Base-by-base conservation (phyloP, 1,140 invertebrate species). In the Cardiocondyla obscurior region DNA sequence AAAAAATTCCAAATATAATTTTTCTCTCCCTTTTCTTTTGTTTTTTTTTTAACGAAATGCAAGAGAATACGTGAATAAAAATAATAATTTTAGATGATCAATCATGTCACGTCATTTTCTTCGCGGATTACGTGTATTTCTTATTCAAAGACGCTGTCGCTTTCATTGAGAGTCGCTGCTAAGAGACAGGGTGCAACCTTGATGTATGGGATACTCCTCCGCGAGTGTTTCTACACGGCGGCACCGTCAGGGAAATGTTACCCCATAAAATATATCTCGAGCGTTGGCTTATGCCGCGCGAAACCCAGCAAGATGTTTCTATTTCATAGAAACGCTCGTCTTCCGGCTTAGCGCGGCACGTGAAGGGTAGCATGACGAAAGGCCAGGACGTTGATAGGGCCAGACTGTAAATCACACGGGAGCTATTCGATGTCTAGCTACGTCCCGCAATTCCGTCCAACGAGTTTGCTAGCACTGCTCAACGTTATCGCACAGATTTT, bases 181-280 rank as follows among this genome's bases (percentile, higher is more conserved):
- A 81, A 72, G 84, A 77, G 60, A 86, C 60, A 83, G 73, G 82
- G 81, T 67, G 83, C 72, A 49, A 42, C 36, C 64, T 85, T 91
- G 90, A 92, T 90, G 87, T 90, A 91, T 88, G 88, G 87, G 85
- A 83, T 84, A 87, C 82, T 84, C 83, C 84, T 86, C 67, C 77
- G 46, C 30, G 89, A 86, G 84, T 89, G 88, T 85, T 90, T 90
- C 90, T 87, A 86, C 77, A 83, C 53, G 83, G 74, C 74, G 74
- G 81, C 83, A 88, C 85, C 86, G 90, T 92, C 91, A 90, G 85
- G 90, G 89, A 93, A 92, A 93, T 89, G 92, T 90, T 90, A 85
- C 83, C 85, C 85, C 91, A 92, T 94, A 93, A 93, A 93, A 92
- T 92, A 93, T 93, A 93, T 92, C 92, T 92, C 83, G 85, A 89